Evolutionary conservation across 2,113 vertebrate genomes (phyloP), one percentile per base, ranked within the genome.

Genomic region (Halichoerus grypus): DNA sequence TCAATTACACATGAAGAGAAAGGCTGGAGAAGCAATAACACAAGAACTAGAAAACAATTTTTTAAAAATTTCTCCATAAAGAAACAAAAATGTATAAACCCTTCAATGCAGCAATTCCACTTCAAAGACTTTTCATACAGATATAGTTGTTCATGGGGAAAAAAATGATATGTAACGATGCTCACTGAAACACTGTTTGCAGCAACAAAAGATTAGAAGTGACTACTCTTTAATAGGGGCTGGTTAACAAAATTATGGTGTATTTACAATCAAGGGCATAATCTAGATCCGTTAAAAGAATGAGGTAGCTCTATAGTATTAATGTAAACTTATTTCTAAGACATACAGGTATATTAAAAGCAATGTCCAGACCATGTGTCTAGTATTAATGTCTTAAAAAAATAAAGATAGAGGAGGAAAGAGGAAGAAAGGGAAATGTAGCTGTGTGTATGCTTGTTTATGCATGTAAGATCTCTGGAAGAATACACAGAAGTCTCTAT

Each of bases 281-380:
- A 77, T 24, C 42, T 57, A 36, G 22, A n/a, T 15, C 59, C 24
- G 21, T 57, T 88, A 80, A 63, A 95, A 93, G 63, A 92, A 81
- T 59, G 33, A 85, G 67, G 33, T 11, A 74, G 19, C 28, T 88
- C 71, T 89, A 26, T 1, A 67, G 61, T 46, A 84, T n/a, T 88
- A 4, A 88, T 31, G 55, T 14, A 39, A 93, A 81, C 7, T 89
- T 72, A 91, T 80, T 98, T 97, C 82, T 14, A 91, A 95, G 77
- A 95, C 22, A 94, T 1, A 76, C 22, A 8, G 49, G 57, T 59
- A 57, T 69, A 76, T 39, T 83, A 87, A 80, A 87, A 72, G 39
- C 80, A 92, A 28, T 22, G 46, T 18, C 80, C 46, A 83, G 61
- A 92, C 28, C 51, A 18, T 71, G 51, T 71, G 13, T n/a, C 7